These are phyloP conservation scores for Enteromius fasciolatus DNA, from an alignment of 2,797 vertebrate species.

Conservation along the genomic window DNA sequence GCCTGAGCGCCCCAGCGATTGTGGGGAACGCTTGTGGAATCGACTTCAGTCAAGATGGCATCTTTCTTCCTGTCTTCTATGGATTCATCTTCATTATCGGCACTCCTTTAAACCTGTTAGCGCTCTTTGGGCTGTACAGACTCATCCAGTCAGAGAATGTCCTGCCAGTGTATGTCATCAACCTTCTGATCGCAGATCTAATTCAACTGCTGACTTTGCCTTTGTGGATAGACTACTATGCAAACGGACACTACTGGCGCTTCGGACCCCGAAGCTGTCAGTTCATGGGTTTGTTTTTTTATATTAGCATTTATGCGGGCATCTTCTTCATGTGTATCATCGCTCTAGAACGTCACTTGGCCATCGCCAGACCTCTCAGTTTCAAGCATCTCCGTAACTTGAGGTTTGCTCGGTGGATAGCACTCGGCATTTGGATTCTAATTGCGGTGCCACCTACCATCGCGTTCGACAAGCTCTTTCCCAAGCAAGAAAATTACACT, in stretches of 20 bases:
- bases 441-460: slow-evolving; percentile 39
- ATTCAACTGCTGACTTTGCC: slow-evolving; percentile 58
- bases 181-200: slow-evolving; percentile 60
- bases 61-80: slow-evolving; percentile 56
- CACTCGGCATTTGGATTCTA: slow-evolving; percentile 49
- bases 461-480: slow-evolving; percentile 44
- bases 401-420: slow-evolving; percentile 43
- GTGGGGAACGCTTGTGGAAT: slow-evolving; percentile 51
- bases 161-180: slow-evolving; percentile 61
- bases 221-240: slow-evolving; percentile 64
- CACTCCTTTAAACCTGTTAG: slow-evolving; percentile 54
- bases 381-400: slow-evolving; percentile 50
- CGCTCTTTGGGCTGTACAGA: slow-evolving; percentile 58
- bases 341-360: slow-evolving; percentile 59
- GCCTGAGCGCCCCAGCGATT: background rate
- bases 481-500: slow-evolving; percentile 41
- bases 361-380: slow-evolving; percentile 55
- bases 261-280: slow-evolving; percentile 46
- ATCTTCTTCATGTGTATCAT: slow-evolving; percentile 64
- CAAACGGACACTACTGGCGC: slow-evolving; percentile 54
- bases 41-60: slow-evolving; percentile 57
- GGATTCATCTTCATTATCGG: slow-evolving; percentile 58
- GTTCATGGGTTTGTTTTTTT: slow-evolving; percentile 51
- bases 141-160: slow-evolving; percentile 59
- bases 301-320: slow-evolving; percentile 55